Percentiles rank a stretch among this genome's conserved stretches.
These are phyloP conservation scores for Empidonax alnorum DNA, from an alignment of 2,113 vertebrate species.

Conservation along the genomic window DNA sequence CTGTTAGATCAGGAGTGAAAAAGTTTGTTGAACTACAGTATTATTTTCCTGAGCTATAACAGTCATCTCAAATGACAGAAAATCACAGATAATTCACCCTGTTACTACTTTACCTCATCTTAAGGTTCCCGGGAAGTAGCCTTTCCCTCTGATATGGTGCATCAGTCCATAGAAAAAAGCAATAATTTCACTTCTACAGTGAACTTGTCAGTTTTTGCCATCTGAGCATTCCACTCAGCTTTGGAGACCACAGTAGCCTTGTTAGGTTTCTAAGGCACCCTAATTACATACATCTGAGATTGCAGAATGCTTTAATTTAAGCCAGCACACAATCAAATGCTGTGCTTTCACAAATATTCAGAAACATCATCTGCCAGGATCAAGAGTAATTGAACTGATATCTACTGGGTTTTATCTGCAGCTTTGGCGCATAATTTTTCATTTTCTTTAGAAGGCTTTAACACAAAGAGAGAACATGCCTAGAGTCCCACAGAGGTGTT, in stretches of 20 bases:
- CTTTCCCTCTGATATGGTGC: not conserved
- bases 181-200: not conserved
- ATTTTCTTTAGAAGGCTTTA: constrained; percentile 67
- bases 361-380: constrained; percentile 65
- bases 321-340: not conserved
- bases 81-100: not conserved
- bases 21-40: not conserved
- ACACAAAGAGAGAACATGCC: constrained; percentile 62
- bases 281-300: constrained; percentile 44
- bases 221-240: not conserved
- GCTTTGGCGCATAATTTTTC: constrained; percentile 64
- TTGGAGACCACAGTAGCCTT: constrained; percentile 26
- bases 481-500: constrained; percentile 77
- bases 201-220: constrained; percentile 7
- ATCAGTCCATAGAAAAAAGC: not conserved
- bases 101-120: not conserved
- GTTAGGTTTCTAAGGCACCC: constrained; percentile 25
- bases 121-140: not conserved
- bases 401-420: constrained; percentile 60
- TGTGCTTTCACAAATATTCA: constrained; percentile 57
- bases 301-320: constrained; percentile 56
- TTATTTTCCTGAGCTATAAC: not conserved
- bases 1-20: not conserved
- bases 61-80: not conserved
- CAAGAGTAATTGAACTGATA: constrained; percentile 63